phyloP scores from a whole-genome alignment of 2,888 invertebrate species.

The Neoaliturus tenellus region DNA sequence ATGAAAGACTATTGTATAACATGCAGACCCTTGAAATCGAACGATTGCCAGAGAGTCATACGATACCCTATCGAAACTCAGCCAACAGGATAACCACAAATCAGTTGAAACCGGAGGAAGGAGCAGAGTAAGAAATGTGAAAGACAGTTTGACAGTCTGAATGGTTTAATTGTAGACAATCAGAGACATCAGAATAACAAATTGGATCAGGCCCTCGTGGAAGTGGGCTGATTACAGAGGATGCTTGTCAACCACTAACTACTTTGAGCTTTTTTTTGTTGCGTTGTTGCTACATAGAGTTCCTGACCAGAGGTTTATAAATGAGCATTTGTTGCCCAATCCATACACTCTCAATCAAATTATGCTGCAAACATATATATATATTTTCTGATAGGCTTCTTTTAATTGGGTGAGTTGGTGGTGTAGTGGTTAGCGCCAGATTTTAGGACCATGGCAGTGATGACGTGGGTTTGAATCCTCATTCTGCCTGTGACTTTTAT shows the following conservation, averaged over 20 bases:
- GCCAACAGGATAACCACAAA: neutral
- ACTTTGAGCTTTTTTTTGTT: neutral
- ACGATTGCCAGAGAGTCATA: slow-evolving; percentile 1
- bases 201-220: neutral
- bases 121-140: neutral
- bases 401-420: too few relatives aligned
- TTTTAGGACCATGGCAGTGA: too few relatives aligned
- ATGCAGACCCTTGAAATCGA: neutral
- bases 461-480: too few relatives aligned
- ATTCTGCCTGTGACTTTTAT: too few relatives aligned
- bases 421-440: too few relatives aligned
- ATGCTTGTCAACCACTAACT: neutral
- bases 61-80: neutral
- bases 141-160: slow-evolving; percentile 18
- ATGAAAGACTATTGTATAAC: neutral
- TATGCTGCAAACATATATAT: too few relatives aligned
- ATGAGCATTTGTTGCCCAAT: too few relatives aligned
- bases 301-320: too few relatives aligned
- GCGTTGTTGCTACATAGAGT: too few relatives aligned
- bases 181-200: neutral
- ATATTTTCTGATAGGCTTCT: too few relatives aligned
- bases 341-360: too few relatives aligned
- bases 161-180: slow-evolving; percentile 28
- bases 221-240: neutral
- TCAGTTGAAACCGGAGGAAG: neutral